A percentile compares a stretch with the other conserved stretches of the same genome.
Evolutionary conservation across 2,113 vertebrate genomes (phyloP).

Genomic region (Electrona antarctica): DNA sequence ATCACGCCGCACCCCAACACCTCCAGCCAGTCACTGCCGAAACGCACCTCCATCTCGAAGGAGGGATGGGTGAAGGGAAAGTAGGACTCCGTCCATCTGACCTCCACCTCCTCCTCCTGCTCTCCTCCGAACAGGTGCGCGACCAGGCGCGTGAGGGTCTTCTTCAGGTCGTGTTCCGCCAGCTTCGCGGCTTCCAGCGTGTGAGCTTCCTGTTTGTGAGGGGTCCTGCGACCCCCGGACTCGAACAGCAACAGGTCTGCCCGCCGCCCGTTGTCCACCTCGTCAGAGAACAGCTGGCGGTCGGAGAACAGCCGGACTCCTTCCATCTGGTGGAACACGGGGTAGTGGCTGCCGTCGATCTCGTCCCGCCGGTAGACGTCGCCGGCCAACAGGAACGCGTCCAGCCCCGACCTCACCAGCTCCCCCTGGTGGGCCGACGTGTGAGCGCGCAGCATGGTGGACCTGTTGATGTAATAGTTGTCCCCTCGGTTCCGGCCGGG

Average conservation of each 20-base stretch:
- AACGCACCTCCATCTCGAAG: slow-evolving; percentile 98
- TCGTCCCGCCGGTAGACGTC: slow-evolving; percentile 96
- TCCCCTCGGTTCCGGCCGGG: slow-evolving; percentile 90
- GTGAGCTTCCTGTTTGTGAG: slow-evolving; percentile 88
- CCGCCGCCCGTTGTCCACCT: slow-evolving; percentile 67
- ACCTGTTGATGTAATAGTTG: slow-evolving; percentile 92
- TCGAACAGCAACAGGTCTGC: slow-evolving; percentile 88
- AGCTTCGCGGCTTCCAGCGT: slow-evolving; percentile 91
- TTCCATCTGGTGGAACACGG: slow-evolving; percentile 96
- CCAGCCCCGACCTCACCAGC: slow-evolving; percentile 87
- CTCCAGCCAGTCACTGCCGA: slow-evolving; percentile 92
- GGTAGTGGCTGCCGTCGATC: slow-evolving; percentile 91
- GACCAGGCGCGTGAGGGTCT: slow-evolving; percentile 84
- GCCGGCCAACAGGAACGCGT: slow-evolving; percentile 90
- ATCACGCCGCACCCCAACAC: slow-evolving; percentile 97
- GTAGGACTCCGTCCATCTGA: slow-evolving; percentile 94
- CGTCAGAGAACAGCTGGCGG: slow-evolving; percentile 85
- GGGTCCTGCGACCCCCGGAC: slow-evolving; percentile 78
- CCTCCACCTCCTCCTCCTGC: slow-evolving; percentile 87
- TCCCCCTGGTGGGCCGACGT: slow-evolving; percentile 97
- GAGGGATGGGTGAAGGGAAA: slow-evolving; percentile 99
- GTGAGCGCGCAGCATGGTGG: slow-evolving; percentile 90
- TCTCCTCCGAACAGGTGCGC: slow-evolving; percentile 87
- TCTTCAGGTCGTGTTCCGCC: slow-evolving; percentile 89
- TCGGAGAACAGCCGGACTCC: slow-evolving; percentile 91